Percentiles rank a stretch among this genome's conserved stretches.
phyloP scores from a whole-genome alignment of 2,113 vertebrate genomes.

The Serinus canaria region DNA sequence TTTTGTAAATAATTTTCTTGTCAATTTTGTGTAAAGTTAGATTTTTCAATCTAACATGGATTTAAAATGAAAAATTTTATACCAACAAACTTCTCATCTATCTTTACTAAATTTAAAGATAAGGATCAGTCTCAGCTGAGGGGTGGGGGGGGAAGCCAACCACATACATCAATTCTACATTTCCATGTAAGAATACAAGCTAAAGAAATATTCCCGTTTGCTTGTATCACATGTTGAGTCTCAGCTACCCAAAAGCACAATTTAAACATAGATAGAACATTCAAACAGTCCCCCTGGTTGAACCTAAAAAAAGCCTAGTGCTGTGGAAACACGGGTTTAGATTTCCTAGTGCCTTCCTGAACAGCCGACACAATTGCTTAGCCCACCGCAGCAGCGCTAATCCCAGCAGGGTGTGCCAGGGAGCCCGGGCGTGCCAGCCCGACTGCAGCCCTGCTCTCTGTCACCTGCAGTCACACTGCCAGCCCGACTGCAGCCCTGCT shows the following conservation, averaged over 20 bases:
- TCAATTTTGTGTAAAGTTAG: not conserved
- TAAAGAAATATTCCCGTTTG: not conserved
- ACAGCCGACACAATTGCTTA: not conserved
- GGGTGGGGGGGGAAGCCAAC: fast-evolving
- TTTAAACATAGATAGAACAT: not conserved
- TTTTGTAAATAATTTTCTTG: not conserved
- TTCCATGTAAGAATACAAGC: not conserved
- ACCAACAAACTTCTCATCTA: not conserved
- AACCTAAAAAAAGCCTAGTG: not conserved
- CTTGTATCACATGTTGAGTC: fast-evolving
- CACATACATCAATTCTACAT: not conserved
- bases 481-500: no score
- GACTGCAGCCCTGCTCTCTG: not conserved
- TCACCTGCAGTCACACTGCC: not conserved
- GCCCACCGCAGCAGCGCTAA: not conserved
- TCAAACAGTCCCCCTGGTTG: not conserved
- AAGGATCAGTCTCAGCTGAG: not conserved
- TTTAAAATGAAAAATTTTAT: not conserved
- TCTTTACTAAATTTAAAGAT: not conserved
- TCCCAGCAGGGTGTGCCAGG: not conserved
- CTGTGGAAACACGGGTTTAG: not conserved
- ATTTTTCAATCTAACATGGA: not conserved
- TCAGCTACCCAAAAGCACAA: not conserved
- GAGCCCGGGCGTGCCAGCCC: fast-evolving
- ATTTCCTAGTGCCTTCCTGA: not conserved